Conservation (phyloP, 2,888 invertebrate species). For the Ornithoptera alexandrae region DNA sequence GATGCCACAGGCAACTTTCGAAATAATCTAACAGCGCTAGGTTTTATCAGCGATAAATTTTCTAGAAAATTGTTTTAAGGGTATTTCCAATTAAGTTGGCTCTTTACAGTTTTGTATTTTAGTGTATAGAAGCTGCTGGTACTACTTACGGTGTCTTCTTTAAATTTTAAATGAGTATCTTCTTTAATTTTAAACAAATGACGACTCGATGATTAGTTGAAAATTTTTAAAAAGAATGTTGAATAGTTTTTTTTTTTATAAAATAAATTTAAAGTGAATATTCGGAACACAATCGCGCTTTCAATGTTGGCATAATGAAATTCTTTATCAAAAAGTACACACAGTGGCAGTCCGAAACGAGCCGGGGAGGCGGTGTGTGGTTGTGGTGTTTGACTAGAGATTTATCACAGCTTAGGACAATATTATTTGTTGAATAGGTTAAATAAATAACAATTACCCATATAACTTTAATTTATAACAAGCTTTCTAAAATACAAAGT, state of each 20-base stretch:
- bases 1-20: constrained; percentile 55
- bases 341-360: constrained; percentile 53
- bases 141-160: background rate
- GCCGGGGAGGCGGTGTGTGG: constrained; percentile 43
- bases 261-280: constrained; percentile 46
- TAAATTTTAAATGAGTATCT: background rate
- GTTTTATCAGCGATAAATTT: constrained; percentile 24
- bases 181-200: no score
- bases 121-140: no score
- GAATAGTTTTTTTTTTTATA: constrained; percentile 25
- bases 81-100: constrained; percentile 16
- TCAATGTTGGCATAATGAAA: constrained; percentile 65
- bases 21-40: constrained; percentile 50
- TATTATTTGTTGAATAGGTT: background rate
- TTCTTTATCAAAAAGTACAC: constrained; percentile 66
- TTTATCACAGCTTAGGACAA: background rate
- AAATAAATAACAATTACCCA: background rate
- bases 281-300: constrained; percentile 55
- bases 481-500: no score
- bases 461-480: no score
- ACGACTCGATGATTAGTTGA: background rate
- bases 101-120: background rate
- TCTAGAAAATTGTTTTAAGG: constrained; percentile 14
- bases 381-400: background rate
- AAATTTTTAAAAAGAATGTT: background rate